Conservation (phyloP, 1,140 invertebrate species). For the Hylaeus anthracinus region DNA sequence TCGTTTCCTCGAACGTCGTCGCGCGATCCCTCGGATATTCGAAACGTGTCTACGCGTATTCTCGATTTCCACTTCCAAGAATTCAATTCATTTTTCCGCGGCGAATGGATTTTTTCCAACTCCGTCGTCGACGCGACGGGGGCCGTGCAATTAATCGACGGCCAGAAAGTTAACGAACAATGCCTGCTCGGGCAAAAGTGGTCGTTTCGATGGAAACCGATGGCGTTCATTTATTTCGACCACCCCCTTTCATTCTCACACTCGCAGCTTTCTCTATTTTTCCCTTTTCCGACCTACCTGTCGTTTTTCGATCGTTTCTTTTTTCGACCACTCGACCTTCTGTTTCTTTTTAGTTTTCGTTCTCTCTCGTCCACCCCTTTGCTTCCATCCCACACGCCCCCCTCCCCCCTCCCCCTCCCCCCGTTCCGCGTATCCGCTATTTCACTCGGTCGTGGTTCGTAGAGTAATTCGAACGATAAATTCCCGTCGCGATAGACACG, state of each 20-base stretch:
- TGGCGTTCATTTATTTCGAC: conserved; percentile 52
- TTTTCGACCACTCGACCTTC: neutral
- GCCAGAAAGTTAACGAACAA: conserved; percentile 58
- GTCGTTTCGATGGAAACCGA: conserved; percentile 54
- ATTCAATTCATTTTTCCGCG: conserved; percentile 43
- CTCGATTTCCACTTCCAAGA: neutral
- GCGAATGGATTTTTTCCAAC: conserved; percentile 39
- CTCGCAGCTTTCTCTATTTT: neutral
- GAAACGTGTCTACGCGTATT: too few species aligned
- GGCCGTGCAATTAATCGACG: conserved; percentile 53
- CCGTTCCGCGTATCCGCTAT: neutral
- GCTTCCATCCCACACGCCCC: too few species aligned
- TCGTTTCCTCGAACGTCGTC: neutral
- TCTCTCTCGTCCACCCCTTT: neutral
- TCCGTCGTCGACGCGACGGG: conserved; percentile 24
- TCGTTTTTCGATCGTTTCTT: neutral
- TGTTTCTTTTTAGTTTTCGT: neutral
- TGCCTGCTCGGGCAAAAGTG: conserved; percentile 48
- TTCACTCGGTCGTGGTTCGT: neutral
- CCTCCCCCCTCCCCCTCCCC: neutral
- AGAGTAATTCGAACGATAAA: conserved; percentile 14
- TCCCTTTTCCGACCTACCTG: neutral
- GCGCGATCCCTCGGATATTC: neutral
- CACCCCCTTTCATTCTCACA: neutral
- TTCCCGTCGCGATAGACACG: neutral